These are phyloP conservation scores for Alauda arvensis DNA, from an alignment of 2,797 vertebrate species.

Conservation along the genomic window DNA sequence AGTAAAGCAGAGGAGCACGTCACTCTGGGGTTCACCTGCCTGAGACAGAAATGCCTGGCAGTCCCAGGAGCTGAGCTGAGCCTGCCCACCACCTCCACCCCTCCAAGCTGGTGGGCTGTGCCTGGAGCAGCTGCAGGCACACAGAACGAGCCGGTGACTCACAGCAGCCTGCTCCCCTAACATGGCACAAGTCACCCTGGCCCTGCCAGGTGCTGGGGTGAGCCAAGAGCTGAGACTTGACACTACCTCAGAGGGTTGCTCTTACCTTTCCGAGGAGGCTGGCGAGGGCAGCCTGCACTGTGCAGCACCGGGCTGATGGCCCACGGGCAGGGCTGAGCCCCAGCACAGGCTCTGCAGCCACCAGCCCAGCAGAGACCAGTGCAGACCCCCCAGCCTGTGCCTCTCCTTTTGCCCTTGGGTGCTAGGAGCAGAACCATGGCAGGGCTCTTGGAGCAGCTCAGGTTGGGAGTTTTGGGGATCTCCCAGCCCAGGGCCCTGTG, in stretches of 20 bases:
- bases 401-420: background rate
- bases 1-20: background rate
- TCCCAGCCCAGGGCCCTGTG: background rate
- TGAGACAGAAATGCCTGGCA: accelerated
- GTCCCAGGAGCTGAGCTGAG: background rate
- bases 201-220: background rate
- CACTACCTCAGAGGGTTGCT: background rate
- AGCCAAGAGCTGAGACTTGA: background rate
- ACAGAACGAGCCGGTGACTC: accelerated
- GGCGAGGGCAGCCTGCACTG: accelerated
- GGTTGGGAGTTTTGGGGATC: background rate
- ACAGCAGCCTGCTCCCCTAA: background rate
- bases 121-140: background rate
- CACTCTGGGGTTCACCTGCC: background rate
- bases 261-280: accelerated
- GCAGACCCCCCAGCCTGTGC: background rate
- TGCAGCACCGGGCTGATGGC: accelerated
- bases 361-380: background rate
- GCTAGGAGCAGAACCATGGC: accelerated
- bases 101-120: background rate
- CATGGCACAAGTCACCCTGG: accelerated
- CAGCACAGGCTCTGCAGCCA: background rate
- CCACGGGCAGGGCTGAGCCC: background rate
- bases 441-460: background rate
- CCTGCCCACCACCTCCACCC: background rate